A percentile compares a stretch with the other conserved stretches of the same genome.
These are phyloP conservation scores for Allolobophora icterica DNA, from an alignment of 2,888 invertebrate genomes.

Conservation along the genomic window DNA sequence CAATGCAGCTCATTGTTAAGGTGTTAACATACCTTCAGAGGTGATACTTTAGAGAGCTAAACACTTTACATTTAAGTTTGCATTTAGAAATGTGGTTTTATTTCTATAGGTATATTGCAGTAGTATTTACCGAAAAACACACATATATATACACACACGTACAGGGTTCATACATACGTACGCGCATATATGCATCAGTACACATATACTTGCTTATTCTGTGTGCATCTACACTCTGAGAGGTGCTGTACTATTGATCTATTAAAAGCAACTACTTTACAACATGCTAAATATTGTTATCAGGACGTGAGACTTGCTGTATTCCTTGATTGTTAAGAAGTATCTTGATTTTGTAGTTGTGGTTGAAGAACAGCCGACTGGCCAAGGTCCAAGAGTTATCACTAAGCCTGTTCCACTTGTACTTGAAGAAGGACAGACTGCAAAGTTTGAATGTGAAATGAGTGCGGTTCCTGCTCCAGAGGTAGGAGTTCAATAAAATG, in stretches of 20 bases:
- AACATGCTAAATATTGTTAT: not conserved
- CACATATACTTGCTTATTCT: not conserved
- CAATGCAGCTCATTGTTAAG: too few relatives aligned
- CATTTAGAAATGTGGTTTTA: not conserved
- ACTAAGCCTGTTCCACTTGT: slow-evolving; percentile 84
- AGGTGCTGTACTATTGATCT: not conserved
- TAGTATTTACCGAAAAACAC: too few relatives aligned
- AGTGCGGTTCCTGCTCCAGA: slow-evolving; percentile 58
- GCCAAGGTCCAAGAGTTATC: slow-evolving; percentile 79
- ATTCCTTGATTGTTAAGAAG: slow-evolving; percentile 3
- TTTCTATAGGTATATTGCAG: not conserved
- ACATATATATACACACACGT: too few relatives aligned
- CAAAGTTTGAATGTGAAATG: slow-evolving; percentile 80
- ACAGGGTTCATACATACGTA: not conserved
- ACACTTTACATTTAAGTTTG: not conserved
- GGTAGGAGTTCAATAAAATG: slow-evolving; percentile 48
- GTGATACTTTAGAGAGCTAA: not conserved
- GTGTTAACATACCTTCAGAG: too few relatives aligned
- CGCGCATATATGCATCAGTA: not conserved
- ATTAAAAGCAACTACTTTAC: not conserved
- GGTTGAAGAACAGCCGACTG: slow-evolving; percentile 48
- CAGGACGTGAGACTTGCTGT: not conserved
- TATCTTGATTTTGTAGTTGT: not conserved
- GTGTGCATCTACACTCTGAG: not conserved
- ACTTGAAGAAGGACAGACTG: slow-evolving; percentile 80